A percentile compares a stretch with the other conserved stretches of the same genome.
phyloP scores from a whole-genome alignment of 1,140 invertebrate species.

The Apis laboriosa region DNA sequence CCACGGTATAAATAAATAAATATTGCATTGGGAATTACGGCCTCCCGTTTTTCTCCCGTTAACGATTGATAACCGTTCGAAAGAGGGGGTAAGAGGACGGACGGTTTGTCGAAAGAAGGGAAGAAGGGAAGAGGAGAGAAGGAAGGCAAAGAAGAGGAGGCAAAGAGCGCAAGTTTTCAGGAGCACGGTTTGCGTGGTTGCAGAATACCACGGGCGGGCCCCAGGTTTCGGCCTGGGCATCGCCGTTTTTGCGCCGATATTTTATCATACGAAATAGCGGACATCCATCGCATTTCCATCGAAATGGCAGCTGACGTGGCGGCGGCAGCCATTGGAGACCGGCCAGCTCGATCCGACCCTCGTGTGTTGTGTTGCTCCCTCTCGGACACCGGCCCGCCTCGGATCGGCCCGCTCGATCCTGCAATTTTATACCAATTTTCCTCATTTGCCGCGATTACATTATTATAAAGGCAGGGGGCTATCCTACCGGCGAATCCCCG shows the following conservation, averaged over 20 bases:
- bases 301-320: slow-evolving; percentile 77
- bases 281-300: slow-evolving; percentile 79
- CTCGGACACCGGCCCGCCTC: slow-evolving; percentile 49
- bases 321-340: slow-evolving; percentile 64
- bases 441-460: slow-evolving; percentile 78
- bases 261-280: slow-evolving; percentile 79
- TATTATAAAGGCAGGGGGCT: slow-evolving; percentile 68
- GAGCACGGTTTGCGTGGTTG: slow-evolving; percentile 48
- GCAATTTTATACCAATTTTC: slow-evolving; percentile 81
- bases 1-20: slow-evolving; percentile 35
- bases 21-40: slow-evolving; percentile 42
- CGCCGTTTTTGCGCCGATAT: slow-evolving; percentile 72
- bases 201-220: slow-evolving; percentile 59
- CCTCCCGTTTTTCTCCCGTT: slow-evolving; percentile 26
- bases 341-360: slow-evolving; percentile 34
- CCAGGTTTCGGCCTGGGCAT: slow-evolving; percentile 51
- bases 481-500: slow-evolving; percentile 56
- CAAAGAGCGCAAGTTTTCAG: slow-evolving; percentile 52
- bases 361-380: slow-evolving; percentile 33
- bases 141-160: background rate
- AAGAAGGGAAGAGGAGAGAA: background rate
- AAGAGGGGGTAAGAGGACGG: background rate
- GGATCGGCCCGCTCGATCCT: slow-evolving; percentile 72
- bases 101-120: background rate
- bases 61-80: slow-evolving; percentile 51